These are phyloP conservation scores for Sakesphorus luctuosus DNA, from an alignment of 2,113 vertebrate species.

Conservation along the genomic window DNA sequence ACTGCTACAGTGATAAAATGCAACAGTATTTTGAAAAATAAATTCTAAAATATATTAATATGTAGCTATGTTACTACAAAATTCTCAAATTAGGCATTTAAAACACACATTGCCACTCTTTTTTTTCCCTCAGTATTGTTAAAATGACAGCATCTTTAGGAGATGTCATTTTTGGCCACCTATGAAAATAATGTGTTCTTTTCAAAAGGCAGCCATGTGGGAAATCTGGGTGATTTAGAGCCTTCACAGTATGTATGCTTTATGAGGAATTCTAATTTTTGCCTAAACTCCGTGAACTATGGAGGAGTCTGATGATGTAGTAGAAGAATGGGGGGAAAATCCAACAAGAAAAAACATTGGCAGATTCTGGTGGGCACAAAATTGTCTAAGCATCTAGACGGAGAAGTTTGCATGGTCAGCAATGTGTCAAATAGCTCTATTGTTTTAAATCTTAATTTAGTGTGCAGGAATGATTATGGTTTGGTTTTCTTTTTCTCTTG, in stretches of 20 bases:
- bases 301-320: neutral
- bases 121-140: neutral
- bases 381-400: neutral
- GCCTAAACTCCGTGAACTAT: neutral
- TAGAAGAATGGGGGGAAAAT: neutral
- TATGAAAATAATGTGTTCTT: neutral
- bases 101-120: neutral
- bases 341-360: neutral
- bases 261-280: neutral
- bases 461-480: neutral
- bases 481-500: neutral
- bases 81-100: neutral
- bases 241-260: neutral
- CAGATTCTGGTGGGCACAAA: neutral
- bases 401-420: neutral
- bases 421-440: neutral
- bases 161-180: neutral
- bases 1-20: neutral
- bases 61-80: neutral
- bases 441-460: constrained; percentile 16
- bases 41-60: neutral
- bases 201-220: neutral
- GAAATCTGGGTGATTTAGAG: neutral
- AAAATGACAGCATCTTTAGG: neutral
- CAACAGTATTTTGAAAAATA: neutral